Conservation (phyloP, 2,113 vertebrate species). For the Pseudonaja textilis region DNA sequence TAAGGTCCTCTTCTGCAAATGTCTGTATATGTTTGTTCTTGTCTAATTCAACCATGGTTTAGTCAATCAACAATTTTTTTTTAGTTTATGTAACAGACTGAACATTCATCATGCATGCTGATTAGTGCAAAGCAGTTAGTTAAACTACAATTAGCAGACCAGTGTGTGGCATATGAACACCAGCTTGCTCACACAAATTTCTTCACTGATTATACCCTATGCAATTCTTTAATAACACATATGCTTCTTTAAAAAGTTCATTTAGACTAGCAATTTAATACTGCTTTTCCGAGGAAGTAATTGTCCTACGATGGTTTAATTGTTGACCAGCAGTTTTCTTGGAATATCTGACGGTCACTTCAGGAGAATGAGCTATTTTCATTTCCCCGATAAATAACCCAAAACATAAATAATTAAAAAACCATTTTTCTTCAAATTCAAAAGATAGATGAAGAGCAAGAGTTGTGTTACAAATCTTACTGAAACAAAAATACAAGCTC, state of each 20-base stretch:
- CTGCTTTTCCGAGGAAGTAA: not conserved
- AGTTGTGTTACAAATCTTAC: not conserved
- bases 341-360: not conserved
- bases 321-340: not conserved
- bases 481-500: not conserved
- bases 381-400: not conserved
- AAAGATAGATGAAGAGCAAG: not conserved
- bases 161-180: not conserved
- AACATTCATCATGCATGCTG: not conserved
- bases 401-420: not conserved
- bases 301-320: not conserved
- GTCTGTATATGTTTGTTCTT: not conserved
- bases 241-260: not conserved
- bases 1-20: not conserved
- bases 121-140: not conserved
- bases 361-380: not conserved
- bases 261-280: not conserved
- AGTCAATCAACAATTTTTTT: not conserved
- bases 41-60: not conserved
- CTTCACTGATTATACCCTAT: not conserved
- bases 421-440: not conserved
- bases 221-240: not conserved
- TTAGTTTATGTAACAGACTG: not conserved
- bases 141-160: not conserved
- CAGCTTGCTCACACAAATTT: not conserved